Evolutionary conservation across 1,140 invertebrate genomes (phyloP).

Genomic region (Caenorhabditis briggsae): DNA sequence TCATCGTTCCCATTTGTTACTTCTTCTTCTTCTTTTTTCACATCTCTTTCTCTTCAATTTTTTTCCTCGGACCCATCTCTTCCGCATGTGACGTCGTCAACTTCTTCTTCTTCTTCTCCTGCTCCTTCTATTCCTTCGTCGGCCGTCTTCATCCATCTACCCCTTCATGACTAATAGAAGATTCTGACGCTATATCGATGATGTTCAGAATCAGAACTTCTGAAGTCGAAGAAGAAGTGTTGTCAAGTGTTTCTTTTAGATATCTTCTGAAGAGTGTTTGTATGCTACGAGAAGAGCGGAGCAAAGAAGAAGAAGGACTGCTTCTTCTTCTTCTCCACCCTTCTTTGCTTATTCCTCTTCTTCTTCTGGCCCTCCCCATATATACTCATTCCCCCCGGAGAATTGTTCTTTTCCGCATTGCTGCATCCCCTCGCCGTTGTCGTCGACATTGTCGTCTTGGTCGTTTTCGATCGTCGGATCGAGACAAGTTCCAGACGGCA

Average conservation of each 20-base stretch:
- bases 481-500: slow-evolving; percentile 48
- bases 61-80: slow-evolving; percentile 42
- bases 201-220: neutral
- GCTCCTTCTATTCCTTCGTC: neutral
- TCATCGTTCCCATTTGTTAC: slow-evolving; percentile 13
- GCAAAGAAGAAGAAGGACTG: slow-evolving; percentile 39
- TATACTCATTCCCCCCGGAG: slow-evolving; percentile 53
- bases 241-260: slow-evolving; percentile 17
- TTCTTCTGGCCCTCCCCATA: slow-evolving; percentile 23
- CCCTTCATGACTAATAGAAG: neutral
- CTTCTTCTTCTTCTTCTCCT: slow-evolving; percentile 41
- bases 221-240: neutral
- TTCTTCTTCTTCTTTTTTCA: neutral
- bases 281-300: slow-evolving; percentile 11
- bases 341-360: slow-evolving; percentile 23
- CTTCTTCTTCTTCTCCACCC: slow-evolving; percentile 7
- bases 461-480: slow-evolving; percentile 4
- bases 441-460: slow-evolving; percentile 11
- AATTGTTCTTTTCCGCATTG: slow-evolving; percentile 54
- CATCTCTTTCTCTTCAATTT: neutral
- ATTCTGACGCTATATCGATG: neutral
- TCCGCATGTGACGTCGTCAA: slow-evolving; percentile 53
- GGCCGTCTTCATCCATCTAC: neutral
- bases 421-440: slow-evolving; percentile 22
- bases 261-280: slow-evolving; percentile 15